Conservation (phyloP, 2,888 invertebrate species). For the Papilio protenor region DNA sequence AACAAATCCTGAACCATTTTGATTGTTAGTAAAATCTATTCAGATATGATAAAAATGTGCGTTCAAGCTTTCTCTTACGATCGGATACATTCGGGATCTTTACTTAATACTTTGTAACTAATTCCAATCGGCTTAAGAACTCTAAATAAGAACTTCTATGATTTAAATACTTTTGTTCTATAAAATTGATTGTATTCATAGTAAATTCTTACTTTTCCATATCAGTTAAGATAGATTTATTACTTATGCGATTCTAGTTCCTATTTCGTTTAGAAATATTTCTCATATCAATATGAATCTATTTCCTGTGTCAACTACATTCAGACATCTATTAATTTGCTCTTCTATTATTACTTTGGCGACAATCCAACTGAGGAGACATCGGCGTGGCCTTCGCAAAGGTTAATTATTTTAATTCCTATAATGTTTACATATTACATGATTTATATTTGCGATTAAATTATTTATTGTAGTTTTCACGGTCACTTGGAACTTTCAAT, state of each 20-base stretch:
- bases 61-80: not conserved
- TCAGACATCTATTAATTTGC: slow-evolving; percentile 50
- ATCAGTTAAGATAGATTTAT: not conserved
- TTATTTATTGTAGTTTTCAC: slow-evolving; percentile 14
- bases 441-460: slow-evolving; percentile 31
- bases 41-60: not conserved
- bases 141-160: not conserved
- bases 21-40: slow-evolving; percentile 4
- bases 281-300: slow-evolving; percentile 49
- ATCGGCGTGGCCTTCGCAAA: slow-evolving; percentile 74
- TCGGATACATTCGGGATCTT: not conserved
- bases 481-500: slow-evolving; percentile 1
- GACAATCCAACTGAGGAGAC: slow-evolving; percentile 70
- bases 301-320: slow-evolving; percentile 39
- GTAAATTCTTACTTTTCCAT: not conserved
- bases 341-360: slow-evolving; percentile 66
- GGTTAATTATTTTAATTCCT: slow-evolving; percentile 77
- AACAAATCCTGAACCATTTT: not conserved
- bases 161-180: not conserved
- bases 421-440: slow-evolving; percentile 48
- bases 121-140: not conserved
- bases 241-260: not conserved
- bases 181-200: not conserved
- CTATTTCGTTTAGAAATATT: slow-evolving; percentile 38
- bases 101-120: not conserved